phyloP scores from a whole-genome alignment of 2,113 vertebrate genomes.

The Zapornia atra region DNA sequence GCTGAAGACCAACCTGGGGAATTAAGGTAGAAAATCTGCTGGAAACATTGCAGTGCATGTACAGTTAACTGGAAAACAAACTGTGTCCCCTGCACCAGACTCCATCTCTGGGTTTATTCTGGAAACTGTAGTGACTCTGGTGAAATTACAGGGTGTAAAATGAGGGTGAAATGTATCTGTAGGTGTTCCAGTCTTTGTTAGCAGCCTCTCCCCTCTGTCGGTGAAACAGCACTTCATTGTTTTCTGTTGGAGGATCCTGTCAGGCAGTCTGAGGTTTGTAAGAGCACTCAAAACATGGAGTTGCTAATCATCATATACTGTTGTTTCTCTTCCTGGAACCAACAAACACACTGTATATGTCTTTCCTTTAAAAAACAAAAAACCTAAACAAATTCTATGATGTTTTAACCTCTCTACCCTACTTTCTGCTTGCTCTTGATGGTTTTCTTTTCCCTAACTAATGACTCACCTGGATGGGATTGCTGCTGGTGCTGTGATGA shows the following conservation, averaged over 20 bases:
- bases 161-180: background rate
- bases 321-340: constrained; percentile 34
- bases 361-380: background rate
- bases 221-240: background rate
- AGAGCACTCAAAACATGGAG: background rate
- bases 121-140: background rate
- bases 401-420: constrained; percentile 44
- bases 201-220: background rate
- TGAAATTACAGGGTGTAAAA: background rate
- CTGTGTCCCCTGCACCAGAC: background rate
- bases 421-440: constrained; percentile 2
- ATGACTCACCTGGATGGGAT: constrained; percentile 68
- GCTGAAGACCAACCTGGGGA: background rate
- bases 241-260: background rate
- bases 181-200: background rate
- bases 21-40: background rate
- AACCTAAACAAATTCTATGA: background rate
- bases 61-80: background rate
- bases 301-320: background rate
- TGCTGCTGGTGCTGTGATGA: constrained; percentile 64
- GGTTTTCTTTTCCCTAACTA: constrained; percentile 50
- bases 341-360: background rate
- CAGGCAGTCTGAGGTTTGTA: background rate
- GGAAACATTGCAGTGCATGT: background rate
- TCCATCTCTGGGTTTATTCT: background rate